Base-by-base conservation (phyloP, 1,140 invertebrate species). In the Limonius californicus region DNA sequence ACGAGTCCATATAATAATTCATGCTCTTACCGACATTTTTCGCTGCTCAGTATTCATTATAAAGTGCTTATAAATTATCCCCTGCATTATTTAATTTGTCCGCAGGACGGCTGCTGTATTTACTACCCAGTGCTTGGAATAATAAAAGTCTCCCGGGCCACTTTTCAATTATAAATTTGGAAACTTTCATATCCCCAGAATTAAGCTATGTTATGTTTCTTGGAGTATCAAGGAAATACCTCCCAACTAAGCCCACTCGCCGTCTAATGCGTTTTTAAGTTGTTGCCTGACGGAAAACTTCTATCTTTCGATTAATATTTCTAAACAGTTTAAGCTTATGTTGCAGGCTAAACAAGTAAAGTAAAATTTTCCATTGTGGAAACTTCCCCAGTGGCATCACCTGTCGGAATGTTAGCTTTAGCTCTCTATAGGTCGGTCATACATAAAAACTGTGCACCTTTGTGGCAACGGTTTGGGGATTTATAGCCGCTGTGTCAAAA, bases 91-190 rank as follows among this genome's bases (percentile, higher is more conserved):
- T 54, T 54, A 27, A 54, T 27, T 27, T 54, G 20, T 32, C 53
- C 20, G 53, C 20, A 54, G 20, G 20, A 30, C 20, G 27, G 30
- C 53, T 16, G 14, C 20, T 19, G 20, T 19, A 54, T 32, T 16
- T 32, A 54, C 45, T 12, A 39, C 35, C 35, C 35, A 14, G 45
- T 19, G 16, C 45, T 6, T 16, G 45, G 19, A 50, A 21, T 50
- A 19, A 50, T 50, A 50, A 50, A 50, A 6, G 16, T 50, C 19
- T 21, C 45, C 19, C 16, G 19, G 45, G 16, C 45, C 45, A 50
- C 45, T 50, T 50, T 50, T 50, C 45, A 50, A 50, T 50, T 50
- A 50, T 50, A 50, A 50, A 50, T 50, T 50, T 50, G 45, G n/a
- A 50, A 50, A 50, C 45, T 50, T 50, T 50, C n/a, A 50, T 50